Conservation (phyloP, 2,113 vertebrate genomes). For the Proteles cristata region DNA sequence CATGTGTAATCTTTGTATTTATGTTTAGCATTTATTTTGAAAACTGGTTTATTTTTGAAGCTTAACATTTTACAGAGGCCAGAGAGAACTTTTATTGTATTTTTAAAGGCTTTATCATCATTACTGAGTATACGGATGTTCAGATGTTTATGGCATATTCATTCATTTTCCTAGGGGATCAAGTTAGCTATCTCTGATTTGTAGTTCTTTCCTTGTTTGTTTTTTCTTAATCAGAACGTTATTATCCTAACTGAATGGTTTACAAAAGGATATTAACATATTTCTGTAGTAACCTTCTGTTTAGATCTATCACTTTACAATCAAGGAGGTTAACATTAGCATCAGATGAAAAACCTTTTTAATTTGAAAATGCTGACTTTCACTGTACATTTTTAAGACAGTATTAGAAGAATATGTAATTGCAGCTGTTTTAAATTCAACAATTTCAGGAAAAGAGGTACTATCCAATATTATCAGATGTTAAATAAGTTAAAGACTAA, state of each 20-base stretch:
- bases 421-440: neutral
- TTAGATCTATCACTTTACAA: slow-evolving; percentile 48
- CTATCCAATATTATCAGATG: neutral
- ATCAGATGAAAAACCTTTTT: neutral
- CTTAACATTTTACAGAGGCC: slow-evolving; percentile 29
- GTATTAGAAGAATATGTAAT: slow-evolving; percentile 50
- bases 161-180: slow-evolving; percentile 32
- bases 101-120: slow-evolving; percentile 29
- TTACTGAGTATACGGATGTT: neutral
- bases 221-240: slow-evolving; percentile 60
- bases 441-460: slow-evolving; percentile 29
- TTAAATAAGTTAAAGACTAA: slow-evolving; percentile 47
- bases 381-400: slow-evolving; percentile 54
- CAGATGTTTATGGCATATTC: neutral
- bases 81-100: slow-evolving; percentile 34
- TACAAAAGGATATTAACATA: slow-evolving; percentile 12
- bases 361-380: slow-evolving; percentile 65
- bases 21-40: neutral
- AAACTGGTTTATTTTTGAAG: slow-evolving; percentile 25
- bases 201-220: neutral
- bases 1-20: neutral
- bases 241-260: slow-evolving; percentile 2
- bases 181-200: slow-evolving; percentile 24
- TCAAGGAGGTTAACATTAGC: slow-evolving; percentile 65
- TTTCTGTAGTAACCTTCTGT: slow-evolving; percentile 34